phyloP scores from a whole-genome alignment of 2,113 vertebrate species.

The Psilopsiagon aurifrons region DNA sequence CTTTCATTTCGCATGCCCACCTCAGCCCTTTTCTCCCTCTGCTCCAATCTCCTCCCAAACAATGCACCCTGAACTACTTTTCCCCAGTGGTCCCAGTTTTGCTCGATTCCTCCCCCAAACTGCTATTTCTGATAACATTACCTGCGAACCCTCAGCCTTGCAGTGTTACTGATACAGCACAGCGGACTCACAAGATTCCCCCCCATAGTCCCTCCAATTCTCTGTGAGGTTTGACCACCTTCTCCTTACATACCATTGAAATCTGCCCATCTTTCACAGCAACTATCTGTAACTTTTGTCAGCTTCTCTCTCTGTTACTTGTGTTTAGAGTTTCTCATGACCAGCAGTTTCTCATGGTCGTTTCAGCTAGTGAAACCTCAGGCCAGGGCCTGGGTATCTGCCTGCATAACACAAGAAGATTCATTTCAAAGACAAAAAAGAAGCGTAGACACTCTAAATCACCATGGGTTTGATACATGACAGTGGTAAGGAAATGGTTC shows the following conservation, averaged over 20 bases:
- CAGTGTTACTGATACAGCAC: background rate
- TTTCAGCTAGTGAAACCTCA: background rate
- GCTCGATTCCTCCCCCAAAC: background rate
- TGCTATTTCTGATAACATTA: background rate
- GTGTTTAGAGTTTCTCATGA: background rate
- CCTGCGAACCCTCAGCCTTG: background rate
- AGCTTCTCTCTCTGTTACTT: background rate
- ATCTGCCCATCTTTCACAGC: background rate
- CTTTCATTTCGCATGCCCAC: background rate
- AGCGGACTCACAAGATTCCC: background rate
- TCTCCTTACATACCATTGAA: background rate
- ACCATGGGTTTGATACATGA: rapidly evolving
- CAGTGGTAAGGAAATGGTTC: too few species aligned
- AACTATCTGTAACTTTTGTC: background rate
- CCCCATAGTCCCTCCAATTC: background rate
- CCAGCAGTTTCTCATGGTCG: background rate
- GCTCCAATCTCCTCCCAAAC: background rate
- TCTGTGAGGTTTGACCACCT: background rate
- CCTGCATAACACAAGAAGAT: background rate
- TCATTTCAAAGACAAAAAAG: background rate
- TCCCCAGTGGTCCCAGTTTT: background rate
- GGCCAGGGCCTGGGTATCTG: background rate
- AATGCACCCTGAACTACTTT: background rate
- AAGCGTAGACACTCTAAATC: background rate
- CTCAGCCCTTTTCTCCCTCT: background rate